Percentiles rank a stretch among this genome's conserved stretches.
Evolutionary conservation across 2,797 vertebrate genomes (phyloP).

Genomic region (Acanthiza pusilla): DNA sequence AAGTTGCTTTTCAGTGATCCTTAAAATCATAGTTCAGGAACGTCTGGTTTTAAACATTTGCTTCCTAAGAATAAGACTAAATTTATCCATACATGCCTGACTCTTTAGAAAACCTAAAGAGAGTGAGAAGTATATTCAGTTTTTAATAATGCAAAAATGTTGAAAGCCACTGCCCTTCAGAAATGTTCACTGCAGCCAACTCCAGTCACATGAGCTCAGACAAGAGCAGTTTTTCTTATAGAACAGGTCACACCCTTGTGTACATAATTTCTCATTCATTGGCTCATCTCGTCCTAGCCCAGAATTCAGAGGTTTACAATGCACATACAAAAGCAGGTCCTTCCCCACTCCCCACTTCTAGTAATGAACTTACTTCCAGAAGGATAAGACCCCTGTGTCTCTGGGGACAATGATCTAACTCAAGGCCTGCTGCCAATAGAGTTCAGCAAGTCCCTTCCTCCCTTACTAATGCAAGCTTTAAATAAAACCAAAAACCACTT

Average conservation of each 20-base stretch:
- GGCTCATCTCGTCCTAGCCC: background rate
- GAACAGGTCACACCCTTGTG: slow-evolving; percentile 27
- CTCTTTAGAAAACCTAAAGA: background rate
- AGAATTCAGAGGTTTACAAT: background rate
- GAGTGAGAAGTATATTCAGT: background rate
- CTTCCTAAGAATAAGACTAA: background rate
- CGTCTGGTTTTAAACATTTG: background rate
- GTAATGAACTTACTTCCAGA: background rate
- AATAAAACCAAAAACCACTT: background rate
- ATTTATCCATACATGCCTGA: background rate
- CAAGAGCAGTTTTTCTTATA: background rate
- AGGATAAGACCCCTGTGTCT: background rate
- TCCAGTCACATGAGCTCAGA: background rate
- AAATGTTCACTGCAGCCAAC: background rate
- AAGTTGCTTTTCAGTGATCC: background rate
- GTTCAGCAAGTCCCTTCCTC: background rate
- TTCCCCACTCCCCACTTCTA: background rate
- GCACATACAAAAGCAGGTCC: background rate
- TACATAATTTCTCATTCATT: background rate
- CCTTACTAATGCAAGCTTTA: background rate
- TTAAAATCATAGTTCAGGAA: background rate
- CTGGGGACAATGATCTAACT: slow-evolving; percentile 38
- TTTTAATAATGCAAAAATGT: background rate
- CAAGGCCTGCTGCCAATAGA: slow-evolving; percentile 7
- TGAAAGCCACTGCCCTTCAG: background rate